Conservation (phyloP, 1,140 invertebrate genomes). For the Drosophila murphyi region DNA sequence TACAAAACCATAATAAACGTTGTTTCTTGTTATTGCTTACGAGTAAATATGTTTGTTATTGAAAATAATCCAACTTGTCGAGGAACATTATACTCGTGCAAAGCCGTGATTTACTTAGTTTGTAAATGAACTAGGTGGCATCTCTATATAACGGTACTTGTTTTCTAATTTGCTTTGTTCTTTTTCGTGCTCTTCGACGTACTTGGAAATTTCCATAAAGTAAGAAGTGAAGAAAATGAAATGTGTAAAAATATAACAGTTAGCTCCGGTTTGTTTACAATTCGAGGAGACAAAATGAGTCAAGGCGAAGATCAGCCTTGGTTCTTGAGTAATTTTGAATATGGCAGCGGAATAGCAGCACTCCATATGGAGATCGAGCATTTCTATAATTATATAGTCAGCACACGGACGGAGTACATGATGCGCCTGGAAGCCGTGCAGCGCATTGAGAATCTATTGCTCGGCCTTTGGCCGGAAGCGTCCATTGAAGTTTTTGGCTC, state of each 20-base stretch:
- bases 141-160: conserved; percentile 37
- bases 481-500: conserved; percentile 62
- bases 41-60: no score
- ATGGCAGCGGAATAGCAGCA: conserved; percentile 47
- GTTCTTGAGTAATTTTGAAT: conserved; percentile 35
- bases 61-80: no score
- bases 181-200: conserved; percentile 27
- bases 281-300: conserved; percentile 10
- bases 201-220: neutral
- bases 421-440: conserved; percentile 46
- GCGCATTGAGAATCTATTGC: conserved; percentile 47
- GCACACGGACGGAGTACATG: conserved; percentile 49
- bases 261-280: neutral
- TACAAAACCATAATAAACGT: no score
- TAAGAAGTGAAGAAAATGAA: neutral
- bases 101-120: no score
- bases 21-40: no score
- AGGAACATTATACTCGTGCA: no score
- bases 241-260: neutral
- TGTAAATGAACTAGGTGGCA: conserved; percentile 19
- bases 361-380: conserved; percentile 62
- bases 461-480: conserved; percentile 45
- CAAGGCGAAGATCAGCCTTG: conserved; percentile 33
- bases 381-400: conserved; percentile 56
- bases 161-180: conserved; percentile 22